Evolutionary conservation across 2,797 vertebrate species (phyloP).

Genomic region (Scomberomorus guttatus): DNA sequence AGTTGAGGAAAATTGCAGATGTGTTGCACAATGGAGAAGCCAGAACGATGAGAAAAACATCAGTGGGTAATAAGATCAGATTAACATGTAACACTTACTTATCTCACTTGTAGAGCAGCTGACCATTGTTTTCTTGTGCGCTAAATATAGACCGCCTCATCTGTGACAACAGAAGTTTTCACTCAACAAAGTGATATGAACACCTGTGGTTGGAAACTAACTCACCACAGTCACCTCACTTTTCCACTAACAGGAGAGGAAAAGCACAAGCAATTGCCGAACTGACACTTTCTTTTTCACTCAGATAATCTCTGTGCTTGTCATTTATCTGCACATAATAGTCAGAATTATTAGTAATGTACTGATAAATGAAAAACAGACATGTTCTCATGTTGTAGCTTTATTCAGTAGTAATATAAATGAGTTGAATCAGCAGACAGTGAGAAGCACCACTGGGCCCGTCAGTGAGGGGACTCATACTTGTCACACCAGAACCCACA

Average conservation of each 20-base stretch:
- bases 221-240: conserved; percentile 57
- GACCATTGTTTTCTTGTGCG: conserved; percentile 8
- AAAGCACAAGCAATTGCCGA: neutral
- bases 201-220: conserved; percentile 79
- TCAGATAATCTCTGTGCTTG: neutral
- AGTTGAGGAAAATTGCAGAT: neutral
- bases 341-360: neutral
- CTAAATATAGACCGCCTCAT: conserved; percentile 72
- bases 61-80: neutral
- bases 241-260: conserved; percentile 63
- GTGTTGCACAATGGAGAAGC: neutral
- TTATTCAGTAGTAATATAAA: conserved; percentile 86
- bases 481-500: conserved; percentile 70
- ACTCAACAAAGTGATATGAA: conserved; percentile 47
- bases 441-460: conserved; percentile 68
- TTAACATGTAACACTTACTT: neutral
- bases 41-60: neutral
- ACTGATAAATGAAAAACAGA: conserved; percentile 15
- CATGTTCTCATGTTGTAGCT: conserved; percentile 66
- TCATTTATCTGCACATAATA: too few species aligned
- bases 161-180: conserved; percentile 34
- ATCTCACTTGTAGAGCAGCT: conserved; percentile 32
- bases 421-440: conserved; percentile 79
- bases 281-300: neutral
- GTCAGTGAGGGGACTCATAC: conserved; percentile 49